Percentiles rank a stretch among this genome's conserved stretches.
Evolutionary conservation across 1,140 invertebrate genomes (phyloP).

Genomic region (Nautilus pompilius): DNA sequence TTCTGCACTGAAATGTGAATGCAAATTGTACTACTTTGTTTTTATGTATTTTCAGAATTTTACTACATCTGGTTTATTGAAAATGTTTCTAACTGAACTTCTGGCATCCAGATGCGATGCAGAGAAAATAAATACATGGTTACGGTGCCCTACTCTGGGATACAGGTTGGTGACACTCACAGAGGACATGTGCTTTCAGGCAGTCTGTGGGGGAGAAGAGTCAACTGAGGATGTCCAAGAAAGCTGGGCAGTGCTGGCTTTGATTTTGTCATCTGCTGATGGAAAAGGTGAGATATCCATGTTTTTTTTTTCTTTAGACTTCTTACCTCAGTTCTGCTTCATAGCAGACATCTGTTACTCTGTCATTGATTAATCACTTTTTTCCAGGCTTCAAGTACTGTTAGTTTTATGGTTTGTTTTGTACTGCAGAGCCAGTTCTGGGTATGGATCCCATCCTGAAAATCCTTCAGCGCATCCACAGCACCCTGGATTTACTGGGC

Average conservation of each 20-base stretch:
- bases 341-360: too few relatives aligned
- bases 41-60: too few relatives aligned
- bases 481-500: conserved; percentile 14
- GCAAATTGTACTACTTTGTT: too few relatives aligned
- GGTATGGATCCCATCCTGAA: conserved; percentile 15
- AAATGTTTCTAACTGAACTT: conserved; percentile 6
- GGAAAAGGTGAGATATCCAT: conserved; percentile 18
- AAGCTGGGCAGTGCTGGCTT: conserved; percentile 23
- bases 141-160: conserved; percentile 24
- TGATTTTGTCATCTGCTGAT: conserved; percentile 26
- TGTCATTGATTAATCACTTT: too few relatives aligned
- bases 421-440: conserved; percentile 26
- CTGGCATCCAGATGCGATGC: conserved; percentile 11
- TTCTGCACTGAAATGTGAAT: too few relatives aligned
- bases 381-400: too few relatives aligned
- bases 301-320: too few relatives aligned
- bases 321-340: too few relatives aligned
- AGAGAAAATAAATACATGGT: conserved; percentile 22
- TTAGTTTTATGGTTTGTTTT: too few relatives aligned
- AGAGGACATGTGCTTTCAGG: conserved; percentile 24
- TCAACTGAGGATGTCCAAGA: conserved; percentile 10
- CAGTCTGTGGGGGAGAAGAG: conserved; percentile 4
- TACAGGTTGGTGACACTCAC: conserved; percentile 23
- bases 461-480: conserved; percentile 22
- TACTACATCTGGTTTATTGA: too few relatives aligned